Conservation (phyloP, 2,113 vertebrate genomes). For the Pipra filicauda region DNA sequence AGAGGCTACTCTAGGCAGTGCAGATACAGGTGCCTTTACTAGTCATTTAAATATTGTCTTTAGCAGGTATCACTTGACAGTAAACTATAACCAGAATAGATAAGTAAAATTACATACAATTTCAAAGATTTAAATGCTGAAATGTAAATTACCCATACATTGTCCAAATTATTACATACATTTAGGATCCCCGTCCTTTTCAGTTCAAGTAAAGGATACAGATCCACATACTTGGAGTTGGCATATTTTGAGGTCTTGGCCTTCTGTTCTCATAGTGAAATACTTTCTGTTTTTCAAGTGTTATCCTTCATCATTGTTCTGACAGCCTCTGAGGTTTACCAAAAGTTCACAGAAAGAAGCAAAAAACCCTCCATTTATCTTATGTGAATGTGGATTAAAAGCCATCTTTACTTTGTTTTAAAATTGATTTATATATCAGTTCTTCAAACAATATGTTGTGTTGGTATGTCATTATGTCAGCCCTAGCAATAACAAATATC, state of each 20-base stretch:
- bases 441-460: background rate
- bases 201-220: background rate
- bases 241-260: background rate
- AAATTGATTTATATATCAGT: background rate
- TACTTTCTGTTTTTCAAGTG: background rate
- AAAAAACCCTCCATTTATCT: background rate
- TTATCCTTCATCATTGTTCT: background rate
- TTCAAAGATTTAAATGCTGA: background rate
- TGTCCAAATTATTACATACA: background rate
- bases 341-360: background rate
- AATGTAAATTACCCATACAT: background rate
- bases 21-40: background rate
- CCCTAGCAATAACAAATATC: background rate
- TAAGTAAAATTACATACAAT: background rate
- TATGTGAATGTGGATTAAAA: background rate
- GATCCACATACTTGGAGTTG: background rate
- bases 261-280: background rate
- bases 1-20: background rate
- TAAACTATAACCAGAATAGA: background rate
- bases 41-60: background rate
- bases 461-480: background rate
- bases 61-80: background rate
- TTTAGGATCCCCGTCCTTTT: background rate
- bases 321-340: background rate
- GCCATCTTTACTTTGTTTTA: background rate